These are phyloP conservation scores for Cantharis flavilabris DNA, from an alignment of 2,888 invertebrate genomes.

Conservation along the genomic window DNA sequence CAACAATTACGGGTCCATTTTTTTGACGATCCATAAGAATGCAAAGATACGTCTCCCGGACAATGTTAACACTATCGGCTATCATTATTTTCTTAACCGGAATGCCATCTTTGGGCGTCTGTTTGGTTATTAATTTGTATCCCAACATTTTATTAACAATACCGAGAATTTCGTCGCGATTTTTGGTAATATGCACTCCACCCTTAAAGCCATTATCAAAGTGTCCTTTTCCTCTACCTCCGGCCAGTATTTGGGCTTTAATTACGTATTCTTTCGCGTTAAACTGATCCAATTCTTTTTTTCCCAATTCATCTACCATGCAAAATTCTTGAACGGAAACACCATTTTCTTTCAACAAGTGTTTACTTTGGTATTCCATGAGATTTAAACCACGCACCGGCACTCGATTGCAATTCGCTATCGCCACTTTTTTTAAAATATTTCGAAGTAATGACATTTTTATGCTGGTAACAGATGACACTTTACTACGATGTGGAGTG, in stretches of 20 bases:
- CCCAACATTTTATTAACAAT: constrained; percentile 92
- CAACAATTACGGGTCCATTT: constrained; percentile 95
- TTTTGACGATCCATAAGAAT: constrained; percentile 91
- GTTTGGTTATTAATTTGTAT: constrained; percentile 92
- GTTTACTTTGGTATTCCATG: constrained; percentile 97
- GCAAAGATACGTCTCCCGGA: constrained; percentile 94
- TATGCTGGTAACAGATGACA: background rate
- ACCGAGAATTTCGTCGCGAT: constrained; percentile 67
- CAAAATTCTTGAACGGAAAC: constrained; percentile 87
- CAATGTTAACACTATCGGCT: constrained; percentile 94
- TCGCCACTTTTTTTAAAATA: background rate
- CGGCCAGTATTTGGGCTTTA: constrained; percentile 98
- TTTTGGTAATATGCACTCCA: constrained; percentile 94
- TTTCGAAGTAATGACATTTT: background rate
- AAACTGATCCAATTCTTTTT: constrained; percentile 59
- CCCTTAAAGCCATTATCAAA: constrained; percentile 98
- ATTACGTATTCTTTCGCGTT: constrained; percentile 94
- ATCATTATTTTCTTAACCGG: constrained; percentile 96
- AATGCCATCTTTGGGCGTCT: constrained; percentile 93
- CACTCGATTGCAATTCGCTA: background rate
- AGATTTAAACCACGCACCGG: constrained; percentile 78
- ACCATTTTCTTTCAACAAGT: constrained; percentile 82
- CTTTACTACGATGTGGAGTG: background rate
- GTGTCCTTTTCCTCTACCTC: constrained; percentile 95
- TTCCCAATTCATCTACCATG: constrained; percentile 68